Conservation (phyloP, 2,888 invertebrate species). For the Agrilus biguttatus region DNA sequence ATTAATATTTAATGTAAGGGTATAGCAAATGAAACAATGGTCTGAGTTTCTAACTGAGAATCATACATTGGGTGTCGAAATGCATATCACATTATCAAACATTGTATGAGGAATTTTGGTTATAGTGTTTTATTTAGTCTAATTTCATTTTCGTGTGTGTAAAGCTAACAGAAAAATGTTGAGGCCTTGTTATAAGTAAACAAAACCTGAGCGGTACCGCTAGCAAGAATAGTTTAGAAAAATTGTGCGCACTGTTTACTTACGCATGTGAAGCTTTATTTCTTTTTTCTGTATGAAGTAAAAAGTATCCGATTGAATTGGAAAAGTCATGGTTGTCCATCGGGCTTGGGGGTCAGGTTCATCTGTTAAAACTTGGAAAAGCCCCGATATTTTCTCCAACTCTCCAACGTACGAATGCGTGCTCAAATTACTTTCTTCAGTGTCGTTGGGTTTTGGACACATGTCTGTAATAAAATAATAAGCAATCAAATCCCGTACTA, state of each 20-base stretch:
- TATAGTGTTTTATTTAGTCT: too few species aligned
- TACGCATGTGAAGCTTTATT: constrained; percentile 51
- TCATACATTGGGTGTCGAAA: too few species aligned
- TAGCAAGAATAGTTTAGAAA: too few species aligned
- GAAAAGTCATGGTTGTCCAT: constrained; percentile 77
- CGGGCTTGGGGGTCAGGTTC: constrained; percentile 61
- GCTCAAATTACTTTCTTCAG: constrained; percentile 51
- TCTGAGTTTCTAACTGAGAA: too few species aligned
- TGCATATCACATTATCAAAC: too few species aligned
- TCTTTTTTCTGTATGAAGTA: constrained; percentile 53
- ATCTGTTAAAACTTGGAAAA: constrained; percentile 71
- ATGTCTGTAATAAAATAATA: constrained; percentile 47
- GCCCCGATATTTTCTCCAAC: constrained; percentile 66
- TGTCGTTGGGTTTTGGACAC: constrained; percentile 74
- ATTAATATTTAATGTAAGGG: too few species aligned
- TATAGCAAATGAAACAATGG: too few species aligned
- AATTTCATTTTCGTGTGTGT: too few species aligned
- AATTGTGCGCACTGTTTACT: constrained; percentile 24
- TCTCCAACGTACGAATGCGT: constrained; percentile 79
- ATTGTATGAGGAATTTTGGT: too few species aligned
- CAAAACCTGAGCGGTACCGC: too few species aligned
- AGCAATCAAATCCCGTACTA: not conserved
- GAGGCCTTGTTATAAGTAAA: too few species aligned
- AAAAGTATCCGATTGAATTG: constrained; percentile 56
- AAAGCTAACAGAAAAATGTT: too few species aligned